These are phyloP conservation scores for Dicranocentrus wangi DNA, from an alignment of 2,888 invertebrate genomes.

Conservation along the genomic window DNA sequence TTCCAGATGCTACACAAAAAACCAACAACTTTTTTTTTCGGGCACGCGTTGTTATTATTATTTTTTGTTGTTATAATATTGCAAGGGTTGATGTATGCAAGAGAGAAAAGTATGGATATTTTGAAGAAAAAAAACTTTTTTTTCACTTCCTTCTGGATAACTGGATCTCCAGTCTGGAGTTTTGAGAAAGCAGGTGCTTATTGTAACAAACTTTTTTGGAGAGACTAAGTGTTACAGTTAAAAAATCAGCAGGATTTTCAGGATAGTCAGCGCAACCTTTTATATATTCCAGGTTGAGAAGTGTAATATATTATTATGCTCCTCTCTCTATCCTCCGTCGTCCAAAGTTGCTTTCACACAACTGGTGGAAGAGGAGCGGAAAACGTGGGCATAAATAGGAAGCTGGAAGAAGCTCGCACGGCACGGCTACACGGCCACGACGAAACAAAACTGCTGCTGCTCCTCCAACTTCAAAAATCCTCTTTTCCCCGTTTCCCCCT, in stretches of 20 bases:
- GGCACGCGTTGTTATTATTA: background rate
- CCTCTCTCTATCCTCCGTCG: constrained; percentile 14
- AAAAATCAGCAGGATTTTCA: background rate
- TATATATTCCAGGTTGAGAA: too few relatives aligned
- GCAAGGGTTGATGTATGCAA: too few relatives aligned
- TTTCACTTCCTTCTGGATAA: too few relatives aligned
- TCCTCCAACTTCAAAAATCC: too few relatives aligned
- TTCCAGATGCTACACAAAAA: constrained; percentile 22
- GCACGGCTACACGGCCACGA: too few relatives aligned
- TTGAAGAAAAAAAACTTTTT: too few relatives aligned
- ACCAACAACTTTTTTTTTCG: background rate
- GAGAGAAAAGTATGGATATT: too few relatives aligned
- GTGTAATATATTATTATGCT: background rate
- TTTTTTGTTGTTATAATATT: constrained; percentile 31
- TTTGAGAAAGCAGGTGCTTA: constrained; percentile 42
- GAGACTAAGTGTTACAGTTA: constrained; percentile 6
- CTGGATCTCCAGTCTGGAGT: too few relatives aligned
- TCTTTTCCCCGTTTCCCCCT: too few relatives aligned
- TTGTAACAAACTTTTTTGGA: background rate
- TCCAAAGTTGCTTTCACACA: constrained; percentile 58
- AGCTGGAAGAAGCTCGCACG: background rate
- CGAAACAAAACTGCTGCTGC: too few relatives aligned
- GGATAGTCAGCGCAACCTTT: too few relatives aligned
- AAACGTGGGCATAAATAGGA: constrained; percentile 48
- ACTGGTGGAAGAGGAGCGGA: constrained; percentile 47